phyloP scores from a whole-genome alignment of 2,113 vertebrate genomes.

The Atrichornis clamosus region DNA sequence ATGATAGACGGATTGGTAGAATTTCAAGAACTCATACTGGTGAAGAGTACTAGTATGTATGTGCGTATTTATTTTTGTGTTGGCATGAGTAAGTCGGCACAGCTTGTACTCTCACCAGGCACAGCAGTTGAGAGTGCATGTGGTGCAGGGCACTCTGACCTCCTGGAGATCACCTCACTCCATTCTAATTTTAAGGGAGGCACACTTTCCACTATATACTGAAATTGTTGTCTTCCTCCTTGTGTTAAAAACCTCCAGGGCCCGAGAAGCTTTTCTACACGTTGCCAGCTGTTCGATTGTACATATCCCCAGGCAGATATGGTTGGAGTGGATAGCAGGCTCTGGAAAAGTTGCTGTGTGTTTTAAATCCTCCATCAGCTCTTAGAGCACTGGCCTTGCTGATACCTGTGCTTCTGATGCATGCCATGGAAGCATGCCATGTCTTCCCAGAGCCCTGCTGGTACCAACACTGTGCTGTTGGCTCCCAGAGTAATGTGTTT shows the following conservation, averaged over 20 bases:
- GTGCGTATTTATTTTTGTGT: conserved; percentile 6
- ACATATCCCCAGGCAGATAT: neutral
- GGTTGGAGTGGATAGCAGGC: neutral
- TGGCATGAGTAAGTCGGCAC: conserved; percentile 7
- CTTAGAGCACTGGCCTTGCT: neutral
- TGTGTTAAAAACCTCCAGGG: neutral
- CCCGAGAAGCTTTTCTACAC: neutral
- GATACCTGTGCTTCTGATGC: neutral
- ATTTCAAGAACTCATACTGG: conserved; percentile 3
- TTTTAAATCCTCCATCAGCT: neutral
- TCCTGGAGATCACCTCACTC: neutral
- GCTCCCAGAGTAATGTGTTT: neutral
- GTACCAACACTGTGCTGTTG: neutral
- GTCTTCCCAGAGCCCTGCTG: neutral
- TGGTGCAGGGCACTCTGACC: neutral
- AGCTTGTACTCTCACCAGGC: neutral
- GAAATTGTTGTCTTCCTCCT: neutral
- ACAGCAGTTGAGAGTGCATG: neutral
- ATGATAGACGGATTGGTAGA: conserved; percentile 31
- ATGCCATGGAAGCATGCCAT: neutral
- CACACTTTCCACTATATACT: neutral
- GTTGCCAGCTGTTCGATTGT: neutral
- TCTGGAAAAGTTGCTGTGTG: neutral
- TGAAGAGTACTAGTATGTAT: neutral
- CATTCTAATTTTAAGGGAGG: neutral